Percentiles rank a stretch among this genome's conserved stretches.
phyloP scores from a whole-genome alignment of 2,113 vertebrate genomes.

The Rhinolophus ferrumequinum region DNA sequence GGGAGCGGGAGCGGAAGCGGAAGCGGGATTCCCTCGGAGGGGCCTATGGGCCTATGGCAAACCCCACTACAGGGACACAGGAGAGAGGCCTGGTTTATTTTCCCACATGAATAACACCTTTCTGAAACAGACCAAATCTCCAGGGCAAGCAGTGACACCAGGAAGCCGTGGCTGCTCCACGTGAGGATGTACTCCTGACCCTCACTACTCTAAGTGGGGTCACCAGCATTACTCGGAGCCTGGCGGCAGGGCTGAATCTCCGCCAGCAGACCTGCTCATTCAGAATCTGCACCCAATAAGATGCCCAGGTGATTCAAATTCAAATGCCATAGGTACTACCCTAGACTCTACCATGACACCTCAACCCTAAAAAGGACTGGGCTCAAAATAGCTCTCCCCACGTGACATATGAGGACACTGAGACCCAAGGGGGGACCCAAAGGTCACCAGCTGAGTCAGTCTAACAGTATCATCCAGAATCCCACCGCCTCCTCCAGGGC shows the following conservation, averaged over 20 bases:
- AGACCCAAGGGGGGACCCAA: neutral
- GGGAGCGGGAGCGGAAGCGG: slow-evolving; percentile 38
- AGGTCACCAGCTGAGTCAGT: neutral
- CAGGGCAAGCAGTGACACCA: neutral
- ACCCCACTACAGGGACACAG: neutral
- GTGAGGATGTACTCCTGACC: neutral
- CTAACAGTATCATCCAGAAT: neutral
- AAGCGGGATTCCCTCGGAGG: slow-evolving; percentile 68
- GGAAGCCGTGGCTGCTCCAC: neutral
- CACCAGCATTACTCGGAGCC: neutral
- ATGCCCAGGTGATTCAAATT: neutral
- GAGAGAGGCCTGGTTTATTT: neutral
- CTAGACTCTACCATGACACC: neutral
- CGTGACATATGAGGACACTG: neutral
- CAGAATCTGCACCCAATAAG: neutral
- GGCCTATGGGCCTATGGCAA: neutral
- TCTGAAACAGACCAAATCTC: neutral
- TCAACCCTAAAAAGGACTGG: neutral
- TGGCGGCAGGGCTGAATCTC: neutral
- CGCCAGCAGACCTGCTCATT: neutral
- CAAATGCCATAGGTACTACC: no score
- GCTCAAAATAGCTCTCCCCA: neutral
- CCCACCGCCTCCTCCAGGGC: neutral
- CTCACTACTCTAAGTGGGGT: neutral
- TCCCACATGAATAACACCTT: slow-evolving; percentile 45